phyloP scores from a whole-genome alignment of 2,113 vertebrate species.

The Onychostruthus taczanowskii region DNA sequence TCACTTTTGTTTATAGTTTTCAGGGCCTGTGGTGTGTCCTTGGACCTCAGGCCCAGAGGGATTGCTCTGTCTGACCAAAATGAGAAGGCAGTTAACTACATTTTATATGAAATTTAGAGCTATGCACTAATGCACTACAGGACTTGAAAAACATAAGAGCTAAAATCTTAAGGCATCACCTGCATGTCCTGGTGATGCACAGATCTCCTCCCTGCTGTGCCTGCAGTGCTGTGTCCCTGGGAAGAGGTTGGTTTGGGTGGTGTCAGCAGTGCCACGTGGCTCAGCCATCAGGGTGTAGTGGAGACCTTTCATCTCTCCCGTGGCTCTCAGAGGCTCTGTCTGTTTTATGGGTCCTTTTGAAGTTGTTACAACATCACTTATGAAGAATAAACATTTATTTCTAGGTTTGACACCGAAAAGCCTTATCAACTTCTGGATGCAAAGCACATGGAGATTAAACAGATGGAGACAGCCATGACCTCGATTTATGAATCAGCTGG shows the following conservation, averaged over 20 bases:
- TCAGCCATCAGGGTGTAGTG: neutral
- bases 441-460: conserved; percentile 81
- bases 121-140: neutral
- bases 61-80: neutral
- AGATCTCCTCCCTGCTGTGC: neutral
- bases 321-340: neutral
- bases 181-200: fast-evolving
- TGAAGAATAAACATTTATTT: neutral
- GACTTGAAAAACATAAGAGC: neutral
- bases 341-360: neutral
- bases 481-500: conserved; percentile 81
- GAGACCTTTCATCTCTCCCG: neutral
- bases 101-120: neutral
- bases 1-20: neutral
- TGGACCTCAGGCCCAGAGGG: neutral
- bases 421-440: conserved; percentile 82
- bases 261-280: neutral
- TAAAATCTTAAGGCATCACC: neutral
- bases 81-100: neutral
- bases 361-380: neutral
- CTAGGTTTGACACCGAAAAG: conserved; percentile 80
- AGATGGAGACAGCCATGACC: conserved; percentile 84
- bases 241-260: neutral
- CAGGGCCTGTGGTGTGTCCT: neutral
- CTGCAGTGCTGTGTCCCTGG: neutral